These are phyloP conservation scores for Metopia argyrocephala DNA, from an alignment of 2,888 invertebrate species.

Conservation along the genomic window DNA sequence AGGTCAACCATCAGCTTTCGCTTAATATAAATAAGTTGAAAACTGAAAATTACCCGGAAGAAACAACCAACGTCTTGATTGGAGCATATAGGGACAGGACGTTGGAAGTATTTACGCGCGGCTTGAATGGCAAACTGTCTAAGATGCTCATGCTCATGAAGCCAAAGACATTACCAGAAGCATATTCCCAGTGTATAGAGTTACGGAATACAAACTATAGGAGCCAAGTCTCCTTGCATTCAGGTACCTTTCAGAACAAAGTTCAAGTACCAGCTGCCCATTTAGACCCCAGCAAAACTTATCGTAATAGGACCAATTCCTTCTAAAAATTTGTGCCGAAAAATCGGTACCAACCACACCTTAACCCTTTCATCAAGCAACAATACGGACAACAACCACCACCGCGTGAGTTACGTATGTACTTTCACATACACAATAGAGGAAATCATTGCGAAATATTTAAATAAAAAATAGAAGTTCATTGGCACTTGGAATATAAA, in stretches of 20 bases:
- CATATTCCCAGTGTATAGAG: conserved; percentile 32
- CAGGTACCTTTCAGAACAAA: neutral
- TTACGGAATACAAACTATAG: conserved; percentile 31
- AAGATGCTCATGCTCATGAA: conserved; percentile 11
- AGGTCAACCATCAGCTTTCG: no score
- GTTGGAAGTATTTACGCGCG: conserved; percentile 62
- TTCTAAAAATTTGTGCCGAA: neutral
- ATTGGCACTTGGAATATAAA: no score
- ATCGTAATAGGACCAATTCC: neutral
- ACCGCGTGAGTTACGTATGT: no score
- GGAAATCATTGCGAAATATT: no score
- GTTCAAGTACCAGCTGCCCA: conserved; percentile 8
- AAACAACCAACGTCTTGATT: conserved; percentile 55
- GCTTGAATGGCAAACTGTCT: conserved; percentile 44
- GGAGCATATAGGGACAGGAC: conserved; percentile 63
- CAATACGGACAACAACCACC: neutral
- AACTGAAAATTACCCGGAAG: conserved; percentile 58
- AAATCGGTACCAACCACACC: conserved; percentile 7
- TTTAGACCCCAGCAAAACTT: neutral
- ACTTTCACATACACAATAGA: no score
- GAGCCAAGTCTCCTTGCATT: conserved; percentile 4
- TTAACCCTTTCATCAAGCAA: neutral
- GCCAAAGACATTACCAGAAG: conserved; percentile 26
- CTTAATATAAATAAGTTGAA: conserved; percentile 62
- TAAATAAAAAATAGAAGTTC: no score